phyloP scores from a whole-genome alignment of 2,888 invertebrate species.

The Drosophila histrio region DNA sequence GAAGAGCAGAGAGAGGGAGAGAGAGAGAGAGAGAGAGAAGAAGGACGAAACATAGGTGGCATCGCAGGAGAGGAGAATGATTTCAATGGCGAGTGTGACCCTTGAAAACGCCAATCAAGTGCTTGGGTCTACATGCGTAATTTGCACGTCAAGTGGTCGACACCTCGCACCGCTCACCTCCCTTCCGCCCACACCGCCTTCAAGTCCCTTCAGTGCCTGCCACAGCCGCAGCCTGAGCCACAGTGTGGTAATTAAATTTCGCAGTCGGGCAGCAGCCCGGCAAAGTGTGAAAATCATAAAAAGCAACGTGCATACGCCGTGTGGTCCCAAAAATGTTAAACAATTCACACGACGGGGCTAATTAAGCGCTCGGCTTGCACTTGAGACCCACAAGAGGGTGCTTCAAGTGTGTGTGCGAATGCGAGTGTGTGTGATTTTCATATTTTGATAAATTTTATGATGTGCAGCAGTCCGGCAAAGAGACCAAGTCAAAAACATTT shows the following conservation, averaged over 20 bases:
- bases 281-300: constrained; percentile 76
- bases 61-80: constrained; percentile 4
- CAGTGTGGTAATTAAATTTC: constrained; percentile 69
- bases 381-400: constrained; percentile 63
- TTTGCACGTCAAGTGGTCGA: constrained; percentile 71
- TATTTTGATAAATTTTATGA: constrained; percentile 74
- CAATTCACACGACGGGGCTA: constrained; percentile 75
- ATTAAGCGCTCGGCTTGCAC: constrained; percentile 70
- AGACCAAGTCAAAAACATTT: constrained; percentile 41
- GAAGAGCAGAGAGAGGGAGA: background rate
- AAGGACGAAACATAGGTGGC: too few species aligned
- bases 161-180: background rate
- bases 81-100: constrained; percentile 58
- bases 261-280: constrained; percentile 54
- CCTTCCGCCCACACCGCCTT: background rate
- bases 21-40: background rate
- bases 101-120: constrained; percentile 77
- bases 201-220: background rate
- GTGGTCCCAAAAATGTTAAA: constrained; percentile 74
- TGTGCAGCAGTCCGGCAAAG: constrained; percentile 56
- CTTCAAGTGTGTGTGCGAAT: constrained; percentile 15
- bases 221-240: constrained; percentile 9
- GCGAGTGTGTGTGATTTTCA: constrained; percentile 60
- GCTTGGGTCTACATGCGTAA: constrained; percentile 71
- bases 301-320: constrained; percentile 71